Base-by-base conservation (phyloP, 2,113 vertebrate genomes). In the Morone saxatilis region DNA sequence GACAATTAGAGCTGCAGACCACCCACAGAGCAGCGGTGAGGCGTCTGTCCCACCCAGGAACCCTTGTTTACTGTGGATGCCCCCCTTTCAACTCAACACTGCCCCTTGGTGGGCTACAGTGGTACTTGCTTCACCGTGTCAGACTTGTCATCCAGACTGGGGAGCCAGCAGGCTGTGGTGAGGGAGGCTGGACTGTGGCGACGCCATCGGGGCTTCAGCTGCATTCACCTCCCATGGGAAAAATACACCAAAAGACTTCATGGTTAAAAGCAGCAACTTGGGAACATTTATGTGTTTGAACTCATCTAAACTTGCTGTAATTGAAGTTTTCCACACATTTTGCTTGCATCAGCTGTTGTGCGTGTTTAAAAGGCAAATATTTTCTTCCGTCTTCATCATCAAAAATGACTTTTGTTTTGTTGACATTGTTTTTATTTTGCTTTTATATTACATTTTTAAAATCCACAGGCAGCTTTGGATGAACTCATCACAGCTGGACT, bases 71-170 rank as follows among this genome's bases (percentile, higher is more conserved):
- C 59, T n/a, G 78, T 17, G 59, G 71, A 41, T 22, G 1, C 60
- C 80, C 63, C 6, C 14, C 57, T 41, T 67, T 76, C 17, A 40
- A 62, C 62, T 50, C 77, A 67, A 80, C 81, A 75, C 71, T 54
- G 91, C 91, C 92, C 81, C 86, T 36, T 10, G 45, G 88, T 87
- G 92, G 92, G 54, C 66, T 3, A 20, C 51, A 56, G 68, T 65
- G 74, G 87, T 80, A 87, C 85, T 81, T 7, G 9, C 50, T 43
- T 51, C 80, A 86, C 89, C 87, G 7, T 70, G 85, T 66, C 79
- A 82, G 86, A 86, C 92, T 19, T 92, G 91, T 57, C 90, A 78
- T 90, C 92, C 91, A 88, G 88, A 48, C 40, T 25, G 31, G 7
- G 80, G 77, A 85, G 84, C 78, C 86, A 86, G 74, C 66, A 45